Conservation (phyloP, 1,140 invertebrate species). For the Araneus ventricosus region DNA sequence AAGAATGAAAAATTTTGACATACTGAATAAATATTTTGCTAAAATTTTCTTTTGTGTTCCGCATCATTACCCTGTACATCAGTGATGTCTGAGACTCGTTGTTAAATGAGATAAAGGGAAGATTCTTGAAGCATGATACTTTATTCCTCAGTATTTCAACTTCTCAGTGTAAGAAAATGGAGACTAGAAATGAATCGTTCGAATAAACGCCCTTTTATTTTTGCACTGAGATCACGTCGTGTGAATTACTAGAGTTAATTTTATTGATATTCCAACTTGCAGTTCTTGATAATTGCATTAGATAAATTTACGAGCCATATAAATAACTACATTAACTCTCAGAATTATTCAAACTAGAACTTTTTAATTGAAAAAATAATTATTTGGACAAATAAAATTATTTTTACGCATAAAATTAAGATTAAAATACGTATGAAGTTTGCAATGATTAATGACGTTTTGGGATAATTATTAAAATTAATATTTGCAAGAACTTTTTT, state of each 20-base stretch:
- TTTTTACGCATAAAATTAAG: too few relatives aligned
- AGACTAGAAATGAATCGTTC: not conserved
- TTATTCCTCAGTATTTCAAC: constrained; percentile 12
- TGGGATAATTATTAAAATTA: too few relatives aligned
- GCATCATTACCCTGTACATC: constrained; percentile 36
- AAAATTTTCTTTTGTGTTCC: constrained; percentile 38
- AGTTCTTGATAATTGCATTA: not conserved
- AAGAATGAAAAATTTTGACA: constrained; percentile 21
- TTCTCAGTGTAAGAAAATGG: not conserved
- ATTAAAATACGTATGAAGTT: too few relatives aligned
- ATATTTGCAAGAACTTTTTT: too few relatives aligned
- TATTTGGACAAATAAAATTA: too few relatives aligned
- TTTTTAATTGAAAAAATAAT: not conserved
- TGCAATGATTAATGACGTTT: too few relatives aligned
- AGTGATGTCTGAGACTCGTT: not conserved
- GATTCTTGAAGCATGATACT: constrained; percentile 11
- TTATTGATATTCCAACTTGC: not conserved
- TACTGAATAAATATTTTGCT: constrained; percentile 28
- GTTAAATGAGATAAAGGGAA: constrained; percentile 17
- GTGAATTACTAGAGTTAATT: not conserved
- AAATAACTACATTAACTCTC: not conserved
- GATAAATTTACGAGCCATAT: not conserved
- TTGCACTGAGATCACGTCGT: not conserved
- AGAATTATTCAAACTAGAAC: not conserved
- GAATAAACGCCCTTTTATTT: not conserved